phyloP scores from a whole-genome alignment of 2,113 vertebrate genomes.

The Aramus guarauna region DNA sequence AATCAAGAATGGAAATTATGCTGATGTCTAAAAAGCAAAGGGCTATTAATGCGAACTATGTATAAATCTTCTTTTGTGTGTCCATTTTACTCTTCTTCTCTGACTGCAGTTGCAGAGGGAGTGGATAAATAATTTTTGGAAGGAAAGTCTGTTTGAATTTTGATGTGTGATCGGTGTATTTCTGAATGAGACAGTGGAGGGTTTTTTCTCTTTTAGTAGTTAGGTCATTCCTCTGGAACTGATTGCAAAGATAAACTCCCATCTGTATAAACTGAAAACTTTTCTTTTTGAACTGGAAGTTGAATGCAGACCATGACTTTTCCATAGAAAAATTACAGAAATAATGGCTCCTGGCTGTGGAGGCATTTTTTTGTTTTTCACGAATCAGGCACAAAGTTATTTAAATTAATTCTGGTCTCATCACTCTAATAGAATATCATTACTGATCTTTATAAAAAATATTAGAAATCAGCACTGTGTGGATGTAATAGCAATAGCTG shows the following conservation, averaged over 20 bases:
- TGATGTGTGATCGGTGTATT: background rate
- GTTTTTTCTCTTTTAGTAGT: constrained; percentile 10
- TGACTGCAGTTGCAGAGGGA: background rate
- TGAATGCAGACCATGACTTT: constrained; percentile 63
- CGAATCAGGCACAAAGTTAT: constrained; percentile 60
- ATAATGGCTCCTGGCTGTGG: constrained; percentile 41
- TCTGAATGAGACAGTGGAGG: constrained; percentile 4
- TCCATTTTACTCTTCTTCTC: constrained; percentile 17
- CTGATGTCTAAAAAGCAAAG: background rate
- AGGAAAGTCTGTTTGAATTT: constrained; percentile 34
- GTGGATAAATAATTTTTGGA: constrained; percentile 39
- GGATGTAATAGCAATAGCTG: constrained; percentile 12
- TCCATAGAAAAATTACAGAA: constrained; percentile 62
- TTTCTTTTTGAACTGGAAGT: constrained; percentile 62
- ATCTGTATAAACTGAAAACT: constrained; percentile 65
- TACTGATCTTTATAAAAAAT: constrained; percentile 46
- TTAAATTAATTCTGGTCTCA: constrained; percentile 71
- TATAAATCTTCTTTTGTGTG: constrained; percentile 2
- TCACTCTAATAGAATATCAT: constrained; percentile 56
- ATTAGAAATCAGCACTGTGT: constrained; percentile 23
- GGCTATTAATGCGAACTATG: background rate
- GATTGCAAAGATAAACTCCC: constrained; percentile 51
- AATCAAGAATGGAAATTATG: background rate
- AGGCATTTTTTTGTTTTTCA: constrained; percentile 63
- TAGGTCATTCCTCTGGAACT: constrained; percentile 48